Conservation (phyloP, 23 tunicate genomes). For the Styela plicata region DNA sequence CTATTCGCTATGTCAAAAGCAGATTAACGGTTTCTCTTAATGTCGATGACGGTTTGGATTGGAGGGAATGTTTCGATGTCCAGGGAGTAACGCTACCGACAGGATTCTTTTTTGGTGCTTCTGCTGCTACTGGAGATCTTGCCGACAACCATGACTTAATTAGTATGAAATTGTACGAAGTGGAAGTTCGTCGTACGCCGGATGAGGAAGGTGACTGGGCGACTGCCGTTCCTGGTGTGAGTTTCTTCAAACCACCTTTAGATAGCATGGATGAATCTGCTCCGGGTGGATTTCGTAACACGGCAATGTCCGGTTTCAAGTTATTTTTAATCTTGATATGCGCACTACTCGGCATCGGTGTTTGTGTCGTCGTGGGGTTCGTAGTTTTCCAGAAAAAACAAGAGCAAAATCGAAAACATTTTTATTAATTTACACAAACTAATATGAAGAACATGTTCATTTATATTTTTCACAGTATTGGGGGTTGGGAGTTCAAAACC, state of each 20-base stretch:
- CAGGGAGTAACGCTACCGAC: constrained; percentile 63
- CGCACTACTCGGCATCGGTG: constrained; percentile 54
- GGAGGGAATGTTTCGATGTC: constrained; percentile 66
- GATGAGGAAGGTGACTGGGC: constrained; percentile 64
- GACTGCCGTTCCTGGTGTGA: constrained; percentile 47
- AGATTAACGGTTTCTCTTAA: constrained; percentile 51
- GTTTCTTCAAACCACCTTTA: constrained; percentile 51
- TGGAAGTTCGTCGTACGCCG: constrained; percentile 41
- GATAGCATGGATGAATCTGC: constrained; percentile 52
- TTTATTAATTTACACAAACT: constrained; percentile 77
- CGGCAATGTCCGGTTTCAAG: constrained; percentile 75
- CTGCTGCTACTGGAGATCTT: constrained; percentile 94
- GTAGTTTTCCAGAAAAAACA: constrained; percentile 80
- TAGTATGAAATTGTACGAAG: constrained; percentile 53
- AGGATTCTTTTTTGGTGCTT: constrained; percentile 71
- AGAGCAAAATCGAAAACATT: constrained; percentile 65
- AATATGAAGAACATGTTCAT: too few species aligned
- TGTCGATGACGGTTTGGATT: constrained; percentile 47
- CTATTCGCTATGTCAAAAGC: constrained; percentile 59
- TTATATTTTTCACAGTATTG: too few species aligned
- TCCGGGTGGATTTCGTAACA: constrained; percentile 47
- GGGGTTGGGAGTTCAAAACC: too few species aligned
- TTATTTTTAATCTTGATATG: constrained; percentile 54
- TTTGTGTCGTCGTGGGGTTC: constrained; percentile 62
- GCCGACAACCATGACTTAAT: constrained; percentile 84